Base-by-base conservation (phyloP, 2,113 vertebrate species). In the Pterocles gutturalis region DNA sequence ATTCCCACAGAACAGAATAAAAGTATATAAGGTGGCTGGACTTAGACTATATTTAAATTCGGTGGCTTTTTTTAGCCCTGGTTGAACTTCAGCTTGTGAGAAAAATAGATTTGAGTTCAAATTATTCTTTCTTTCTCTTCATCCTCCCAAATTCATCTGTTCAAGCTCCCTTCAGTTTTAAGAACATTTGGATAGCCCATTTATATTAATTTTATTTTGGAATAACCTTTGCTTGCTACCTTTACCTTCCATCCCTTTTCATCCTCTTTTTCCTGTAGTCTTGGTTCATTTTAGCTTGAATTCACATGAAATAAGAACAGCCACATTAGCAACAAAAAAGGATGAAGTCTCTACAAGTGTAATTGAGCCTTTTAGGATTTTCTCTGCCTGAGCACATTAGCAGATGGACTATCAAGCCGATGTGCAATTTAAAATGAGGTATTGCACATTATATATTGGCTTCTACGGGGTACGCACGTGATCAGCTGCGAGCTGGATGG, bases 351-450 rank as follows among this genome's bases (percentile, higher is more conserved):
- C 69, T 65, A 33, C 34, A 64, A 87, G 64, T 26, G 34, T 84
- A 89, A 71, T 84, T 45, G 57, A 92, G 24, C 64, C 80, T 67
- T 94, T 84, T 61, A 80, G 83, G 90, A 93, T 87, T 91, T 93
- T 89, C 71, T 83, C 80, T 90, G 60, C 45, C 69, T 78, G 48
- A 38, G 34, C 2, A 0, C 69, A 83, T 60, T 67, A 93, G 41
- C 71, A 81, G 49, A n/a, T 17, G 11, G 55, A 43, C 80, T 53
- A 64, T 89, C 61, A 85, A 83, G 53, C 53, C 83, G 78, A 90
- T 36, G 79, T 70, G 86, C 90, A 92, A 83, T 83, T 65, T 88
- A 60, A 83, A 93, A 61, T 48, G 6, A 51, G 38, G 45, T 41
- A 81, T 25, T 95, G 38, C 89, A 20, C 79, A 26, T 49, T 79